Evolutionary conservation across 2,888 invertebrate species (phyloP).

Genomic region (Cataglyphis altisquamis): DNA sequence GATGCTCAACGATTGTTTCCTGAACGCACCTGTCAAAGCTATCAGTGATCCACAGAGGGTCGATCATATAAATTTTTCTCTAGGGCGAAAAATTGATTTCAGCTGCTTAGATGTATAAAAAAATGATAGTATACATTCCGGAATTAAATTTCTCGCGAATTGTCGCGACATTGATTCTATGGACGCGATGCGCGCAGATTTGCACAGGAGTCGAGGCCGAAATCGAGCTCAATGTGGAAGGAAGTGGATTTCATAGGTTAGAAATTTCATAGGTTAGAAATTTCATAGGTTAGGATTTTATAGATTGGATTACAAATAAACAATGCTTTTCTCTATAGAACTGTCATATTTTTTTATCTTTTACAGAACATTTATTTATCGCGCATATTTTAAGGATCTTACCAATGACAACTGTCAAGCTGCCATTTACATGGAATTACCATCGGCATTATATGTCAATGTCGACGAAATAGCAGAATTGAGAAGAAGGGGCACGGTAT

Average conservation of each 20-base stretch:
- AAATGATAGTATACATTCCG: not conserved
- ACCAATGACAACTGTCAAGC: slow-evolving; percentile 74
- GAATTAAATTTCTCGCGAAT: not conserved
- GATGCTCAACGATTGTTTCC: too few species aligned
- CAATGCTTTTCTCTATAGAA: not conserved
- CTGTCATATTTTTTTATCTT: slow-evolving; percentile 8
- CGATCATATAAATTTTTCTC: too few species aligned
- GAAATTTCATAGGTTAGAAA: slow-evolving; percentile 82
- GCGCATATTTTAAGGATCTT: slow-evolving; percentile 65
- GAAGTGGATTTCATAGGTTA: slow-evolving; percentile 84
- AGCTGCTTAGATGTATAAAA: too few species aligned
- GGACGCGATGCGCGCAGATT: slow-evolving; percentile 11
- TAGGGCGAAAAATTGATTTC: too few species aligned
- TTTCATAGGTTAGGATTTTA: too few species aligned
- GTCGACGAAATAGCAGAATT: slow-evolving; percentile 83
- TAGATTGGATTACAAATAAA: not conserved
- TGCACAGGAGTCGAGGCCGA: slow-evolving; percentile 65
- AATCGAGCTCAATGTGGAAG: slow-evolving; percentile 76
- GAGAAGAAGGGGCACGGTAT: slow-evolving; percentile 79
- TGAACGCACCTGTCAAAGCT: too few species aligned
- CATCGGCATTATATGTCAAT: slow-evolving; percentile 82
- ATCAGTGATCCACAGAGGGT: too few species aligned
- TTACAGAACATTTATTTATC: slow-evolving; percentile 78
- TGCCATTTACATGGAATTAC: slow-evolving; percentile 78
- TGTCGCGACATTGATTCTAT: slow-evolving; percentile 1